Base-by-base conservation (phyloP, 2,888 invertebrate genomes). In the Ophion costatus region DNA sequence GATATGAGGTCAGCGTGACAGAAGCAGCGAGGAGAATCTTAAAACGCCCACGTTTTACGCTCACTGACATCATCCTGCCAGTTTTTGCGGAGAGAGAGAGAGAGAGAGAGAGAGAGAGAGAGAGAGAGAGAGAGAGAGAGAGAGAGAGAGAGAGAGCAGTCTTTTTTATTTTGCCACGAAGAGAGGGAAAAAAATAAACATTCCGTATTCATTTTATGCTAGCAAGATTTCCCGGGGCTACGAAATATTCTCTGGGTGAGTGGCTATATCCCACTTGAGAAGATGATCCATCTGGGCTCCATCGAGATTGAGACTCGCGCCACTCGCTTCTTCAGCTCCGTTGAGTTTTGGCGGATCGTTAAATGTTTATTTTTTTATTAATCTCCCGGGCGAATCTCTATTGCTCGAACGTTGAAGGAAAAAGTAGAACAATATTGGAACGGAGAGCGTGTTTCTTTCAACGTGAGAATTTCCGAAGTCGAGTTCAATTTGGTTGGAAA, bases 1-100 rank as follows among this genome's bases (percentile, higher is more conserved):
- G 63, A 22, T 85, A 82, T 85, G 84, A 85, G 84, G 82, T 82
- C 82, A 82, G 82, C 84, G 76, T 81, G 80, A 80, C 70, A 74
- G 51, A 51, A 51, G 42, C 73, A 22, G 24, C 69, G 45, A 64
- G 84, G 79, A 73, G 51, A 59, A 79, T 76, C 75, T 71, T 67
- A 56, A 75, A 69, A 82, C 84, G 79, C 84, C 84, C 82, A 85
- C 84, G 76, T 73, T 76, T 24, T 56, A 59, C 57, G 33, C 66
- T 51, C 33, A 69, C 78, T 82, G 82, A 85, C 79, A 80, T 85
- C 79, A 85, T 82, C 79, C 9, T 42, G 57, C 7, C 11, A 24
- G 5, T 63, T 80, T 80, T 83, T n/a, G 78, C 61, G 22, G 20
- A 22, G 59, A 20, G 2, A 20, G 20, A 20, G 7, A 6, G 20